Evolutionary conservation across 2,797 vertebrate genomes (phyloP), one percentile per base, ranked within the genome.

Genomic region (Enteromius trimaculatus): DNA sequence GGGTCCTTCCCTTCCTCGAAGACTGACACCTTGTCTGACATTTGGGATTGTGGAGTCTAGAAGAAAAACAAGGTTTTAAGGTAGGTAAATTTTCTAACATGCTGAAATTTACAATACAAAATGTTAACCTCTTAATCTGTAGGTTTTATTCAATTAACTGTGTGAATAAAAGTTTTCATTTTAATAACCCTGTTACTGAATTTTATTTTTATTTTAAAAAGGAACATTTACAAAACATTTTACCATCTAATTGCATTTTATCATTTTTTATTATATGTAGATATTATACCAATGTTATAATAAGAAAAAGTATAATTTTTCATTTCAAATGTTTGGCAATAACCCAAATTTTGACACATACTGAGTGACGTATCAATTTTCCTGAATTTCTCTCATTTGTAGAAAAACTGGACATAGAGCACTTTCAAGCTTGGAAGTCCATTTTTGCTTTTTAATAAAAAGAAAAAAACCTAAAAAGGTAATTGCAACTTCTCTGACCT

Each of bases 1-100:
- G 29, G 68, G 17, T 77, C 77, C 51, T 44, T 37, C 1, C 1
- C 19, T 0, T 96, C 94, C 85, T 95, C 96, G 92, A 93, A 95
- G 8, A 96, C 95, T 80, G 95, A 94, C n/a, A 94, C 90, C 0
- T 89, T 95, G 78, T 95, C 94, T 26, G 95, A 96, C 79, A 94
- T 93, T 80, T 95, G 94, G 81, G 95, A 96, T 93, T 94, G 90
- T 58, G 91, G 80, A 26, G 83, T 66, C 85, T 88, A 47, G 53
- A 78, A 51, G 14, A 60, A 51, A 37, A 47, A 68, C 13, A 1
- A 0, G 10, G 5, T 11, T 60, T 58, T n/a, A n/a, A n/a, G n/a
- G n/a, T n/a, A n/a, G n/a, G n/a, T n/a, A n/a, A n/a, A n/a, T n/a
- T 26, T 60, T 60, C 10, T n/a, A 13, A 60, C n/a, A 60, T 60